Conservation (phyloP, 2,888 invertebrate species). For the Pterobdella sp. region DNA sequence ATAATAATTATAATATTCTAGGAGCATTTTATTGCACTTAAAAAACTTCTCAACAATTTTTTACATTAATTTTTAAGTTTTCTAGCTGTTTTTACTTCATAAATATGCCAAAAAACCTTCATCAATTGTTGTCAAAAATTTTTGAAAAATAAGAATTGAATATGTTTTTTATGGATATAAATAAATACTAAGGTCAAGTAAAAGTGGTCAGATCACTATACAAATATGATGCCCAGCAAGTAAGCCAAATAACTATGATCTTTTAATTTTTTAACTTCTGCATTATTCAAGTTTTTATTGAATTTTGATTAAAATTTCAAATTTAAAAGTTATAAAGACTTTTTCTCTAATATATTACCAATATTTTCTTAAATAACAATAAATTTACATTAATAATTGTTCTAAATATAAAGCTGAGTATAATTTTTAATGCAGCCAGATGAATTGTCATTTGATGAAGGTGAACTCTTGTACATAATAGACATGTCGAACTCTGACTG, state of each 20-base stretch:
- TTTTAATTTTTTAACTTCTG: background rate
- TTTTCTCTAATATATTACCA: background rate
- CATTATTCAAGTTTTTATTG: too few relatives aligned
- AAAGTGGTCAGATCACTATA: conserved; percentile 58
- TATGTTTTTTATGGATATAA: background rate
- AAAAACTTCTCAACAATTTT: too few relatives aligned
- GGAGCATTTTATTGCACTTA: too few relatives aligned
- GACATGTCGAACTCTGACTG: conserved; percentile 56
- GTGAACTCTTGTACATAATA: conserved; percentile 59
- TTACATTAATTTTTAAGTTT: background rate
- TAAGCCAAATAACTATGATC: conserved; percentile 44
- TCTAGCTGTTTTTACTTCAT: background rate
- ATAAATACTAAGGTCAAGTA: conserved; percentile 48
- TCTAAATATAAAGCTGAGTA: background rate
- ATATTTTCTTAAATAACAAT: background rate
- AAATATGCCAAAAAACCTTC: conserved; percentile 23
- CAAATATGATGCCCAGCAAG: conserved; percentile 57
- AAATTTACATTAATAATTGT: background rate
- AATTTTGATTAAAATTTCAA: background rate
- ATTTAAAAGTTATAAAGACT: background rate
- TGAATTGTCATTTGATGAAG: conserved; percentile 62
- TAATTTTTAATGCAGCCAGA: conserved; percentile 46
- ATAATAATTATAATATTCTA: too few relatives aligned
- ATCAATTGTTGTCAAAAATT: conserved; percentile 28
- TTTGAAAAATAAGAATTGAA: conserved; percentile 8